A percentile compares a stretch with the other conserved stretches of the same genome.
Evolutionary conservation across 2,888 invertebrate genomes (phyloP).

Genomic region (Eilema griseolum): DNA sequence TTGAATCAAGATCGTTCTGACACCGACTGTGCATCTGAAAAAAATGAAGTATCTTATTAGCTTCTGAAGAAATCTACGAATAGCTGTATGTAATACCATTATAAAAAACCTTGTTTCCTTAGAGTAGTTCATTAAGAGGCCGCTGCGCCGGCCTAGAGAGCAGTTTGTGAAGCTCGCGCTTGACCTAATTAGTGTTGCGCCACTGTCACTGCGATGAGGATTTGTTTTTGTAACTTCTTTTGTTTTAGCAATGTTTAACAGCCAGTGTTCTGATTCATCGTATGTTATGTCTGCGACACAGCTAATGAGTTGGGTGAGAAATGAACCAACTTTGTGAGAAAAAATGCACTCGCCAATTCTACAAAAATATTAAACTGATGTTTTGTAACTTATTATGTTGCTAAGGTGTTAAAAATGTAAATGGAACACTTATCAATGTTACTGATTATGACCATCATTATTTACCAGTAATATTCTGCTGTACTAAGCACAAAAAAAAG

Average conservation of each 20-base stretch:
- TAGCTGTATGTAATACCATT: slow-evolving; percentile 61
- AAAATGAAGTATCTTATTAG: slow-evolving; percentile 22
- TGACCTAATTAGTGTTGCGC: slow-evolving; percentile 78
- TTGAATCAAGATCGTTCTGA: too few species aligned
- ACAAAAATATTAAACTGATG: too few species aligned
- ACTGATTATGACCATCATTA: too few species aligned
- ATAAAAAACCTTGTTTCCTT: slow-evolving; percentile 76
- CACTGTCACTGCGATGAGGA: slow-evolving; percentile 70
- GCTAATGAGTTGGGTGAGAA: slow-evolving; percentile 32
- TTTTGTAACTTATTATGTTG: too few species aligned
- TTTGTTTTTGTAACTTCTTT: slow-evolving; percentile 69
- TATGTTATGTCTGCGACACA: slow-evolving; percentile 47
- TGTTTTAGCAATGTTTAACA: slow-evolving; percentile 59
- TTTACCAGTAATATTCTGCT: too few species aligned
- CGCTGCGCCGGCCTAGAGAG: slow-evolving; percentile 66
- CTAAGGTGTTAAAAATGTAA: too few species aligned
- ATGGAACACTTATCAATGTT: too few species aligned
- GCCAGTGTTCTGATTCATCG: slow-evolving; percentile 42
- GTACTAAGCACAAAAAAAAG: too few species aligned
- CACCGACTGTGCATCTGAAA: too few species aligned
- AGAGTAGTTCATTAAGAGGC: slow-evolving; percentile 80
- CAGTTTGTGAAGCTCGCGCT: slow-evolving; percentile 75
- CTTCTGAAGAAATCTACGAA: slow-evolving; percentile 38
- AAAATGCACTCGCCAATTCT: too few species aligned
- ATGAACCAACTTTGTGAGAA: not conserved